Percentiles rank a stretch among this genome's conserved stretches.
phyloP scores from a whole-genome alignment of 2,797 vertebrate species.

The Neosilurus mollespiculum region DNA sequence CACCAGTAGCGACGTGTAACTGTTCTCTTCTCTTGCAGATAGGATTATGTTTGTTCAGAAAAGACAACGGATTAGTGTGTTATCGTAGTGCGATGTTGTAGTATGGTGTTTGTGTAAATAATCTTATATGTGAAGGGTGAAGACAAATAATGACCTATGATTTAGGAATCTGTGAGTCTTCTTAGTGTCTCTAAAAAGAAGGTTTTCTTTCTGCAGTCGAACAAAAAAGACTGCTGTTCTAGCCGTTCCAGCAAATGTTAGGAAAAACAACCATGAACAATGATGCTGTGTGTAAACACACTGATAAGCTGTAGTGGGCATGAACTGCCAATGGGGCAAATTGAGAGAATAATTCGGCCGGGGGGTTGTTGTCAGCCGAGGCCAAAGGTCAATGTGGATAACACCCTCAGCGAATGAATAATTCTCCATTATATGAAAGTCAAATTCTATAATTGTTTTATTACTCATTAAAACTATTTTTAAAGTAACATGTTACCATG shows the following conservation, averaged over 20 bases:
- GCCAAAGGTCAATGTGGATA: too few relatives aligned
- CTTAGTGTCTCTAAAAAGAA: neutral
- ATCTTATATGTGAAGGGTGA: neutral
- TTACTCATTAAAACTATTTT: too few relatives aligned
- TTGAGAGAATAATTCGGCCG: too few relatives aligned
- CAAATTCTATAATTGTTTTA: too few relatives aligned
- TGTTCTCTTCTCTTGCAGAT: neutral
- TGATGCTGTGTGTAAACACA: conserved; percentile 6
- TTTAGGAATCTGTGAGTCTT: neutral
- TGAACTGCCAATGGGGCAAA: neutral
- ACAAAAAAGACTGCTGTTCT: conserved; percentile 12
- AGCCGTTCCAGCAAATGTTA: neutral
- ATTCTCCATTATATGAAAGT: too few relatives aligned
- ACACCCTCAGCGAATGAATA: too few relatives aligned
- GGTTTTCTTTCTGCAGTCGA: neutral
- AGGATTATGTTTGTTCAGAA: neutral
- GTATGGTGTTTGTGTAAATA: neutral
- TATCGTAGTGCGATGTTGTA: neutral
- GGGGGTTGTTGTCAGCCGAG: too few relatives aligned
- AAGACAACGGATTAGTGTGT: neutral
- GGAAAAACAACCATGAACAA: conserved; percentile 7
- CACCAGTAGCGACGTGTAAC: too few relatives aligned
- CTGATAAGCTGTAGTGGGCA: neutral
- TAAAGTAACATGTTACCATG: too few relatives aligned
- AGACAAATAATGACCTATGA: neutral